phyloP scores from a whole-genome alignment of 2,888 invertebrate species.

The Drosophila glabriapex region DNA sequence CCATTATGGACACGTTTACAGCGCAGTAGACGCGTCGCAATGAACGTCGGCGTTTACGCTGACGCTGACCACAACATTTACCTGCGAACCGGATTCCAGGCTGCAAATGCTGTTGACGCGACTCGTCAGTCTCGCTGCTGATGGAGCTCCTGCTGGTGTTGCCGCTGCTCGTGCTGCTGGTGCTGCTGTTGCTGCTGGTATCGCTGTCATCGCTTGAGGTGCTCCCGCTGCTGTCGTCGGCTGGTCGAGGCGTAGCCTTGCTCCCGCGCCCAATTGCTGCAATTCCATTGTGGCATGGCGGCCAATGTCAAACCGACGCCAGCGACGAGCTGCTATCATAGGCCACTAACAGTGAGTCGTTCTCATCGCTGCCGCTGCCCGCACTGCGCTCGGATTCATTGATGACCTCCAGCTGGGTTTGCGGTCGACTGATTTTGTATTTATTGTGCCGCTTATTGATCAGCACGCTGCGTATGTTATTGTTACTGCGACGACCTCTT shows the following conservation, averaged over 20 bases:
- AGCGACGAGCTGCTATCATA: constrained; percentile 85
- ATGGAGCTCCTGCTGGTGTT: constrained; percentile 18
- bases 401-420: constrained; percentile 84
- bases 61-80: constrained; percentile 80
- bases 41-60: constrained; percentile 81
- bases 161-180: constrained; percentile 31
- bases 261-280: constrained; percentile 62
- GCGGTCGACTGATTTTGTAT: constrained; percentile 83
- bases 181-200: constrained; percentile 17
- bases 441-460: constrained; percentile 83
- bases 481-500: constrained; percentile 73
- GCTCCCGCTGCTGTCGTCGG: constrained; percentile 23
- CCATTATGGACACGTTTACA: constrained; percentile 83
- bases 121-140: constrained; percentile 30
- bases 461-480: constrained; percentile 82
- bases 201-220: constrained; percentile 23
- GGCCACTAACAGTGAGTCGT: constrained; percentile 85
- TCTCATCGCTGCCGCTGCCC: constrained; percentile 85
- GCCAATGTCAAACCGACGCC: constrained; percentile 86
- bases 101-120: constrained; percentile 55
- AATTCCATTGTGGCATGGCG: constrained; percentile 80
- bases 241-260: constrained; percentile 18
- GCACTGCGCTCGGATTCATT: constrained; percentile 84
- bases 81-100: constrained; percentile 57
- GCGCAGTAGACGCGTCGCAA: constrained; percentile 84